Conservation (phyloP, 2,113 vertebrate species). For the Motacilla tschutschensis region DNA sequence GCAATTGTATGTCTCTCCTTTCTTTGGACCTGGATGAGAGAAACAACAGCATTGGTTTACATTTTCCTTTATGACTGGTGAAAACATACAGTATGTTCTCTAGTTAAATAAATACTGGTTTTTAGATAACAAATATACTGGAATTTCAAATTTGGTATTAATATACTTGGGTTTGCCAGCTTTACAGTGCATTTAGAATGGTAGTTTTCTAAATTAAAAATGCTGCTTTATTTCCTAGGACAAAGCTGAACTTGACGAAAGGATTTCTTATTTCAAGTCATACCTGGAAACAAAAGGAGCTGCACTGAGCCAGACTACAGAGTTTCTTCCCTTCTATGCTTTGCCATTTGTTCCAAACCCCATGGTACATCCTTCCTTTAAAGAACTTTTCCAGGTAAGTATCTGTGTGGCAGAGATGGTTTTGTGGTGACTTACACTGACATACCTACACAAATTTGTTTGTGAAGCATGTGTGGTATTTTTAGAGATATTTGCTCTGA, state of each 20-base stretch:
- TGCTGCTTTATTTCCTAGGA: constrained; percentile 69
- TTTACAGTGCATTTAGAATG: background rate
- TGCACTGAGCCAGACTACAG: constrained; percentile 86
- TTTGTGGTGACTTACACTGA: background rate
- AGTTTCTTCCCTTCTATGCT: constrained; percentile 94
- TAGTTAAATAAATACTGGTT: background rate
- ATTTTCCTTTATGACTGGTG: background rate
- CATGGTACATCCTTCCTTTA: constrained; percentile 87
- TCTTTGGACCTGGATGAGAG: background rate
- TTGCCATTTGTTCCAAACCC: constrained; percentile 94
- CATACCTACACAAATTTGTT: background rate
- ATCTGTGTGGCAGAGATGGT: background rate
- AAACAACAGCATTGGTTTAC: background rate
- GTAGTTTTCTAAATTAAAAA: background rate
- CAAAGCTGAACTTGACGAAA: constrained; percentile 79
- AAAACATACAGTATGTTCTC: background rate
- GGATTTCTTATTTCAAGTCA: constrained; percentile 83
- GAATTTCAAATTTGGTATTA: background rate
- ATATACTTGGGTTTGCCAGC: background rate
- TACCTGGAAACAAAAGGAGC: constrained; percentile 92
- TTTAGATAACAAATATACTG: background rate
- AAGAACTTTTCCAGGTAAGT: constrained; percentile 88
- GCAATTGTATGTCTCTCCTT: background rate
- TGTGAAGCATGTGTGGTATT: background rate
- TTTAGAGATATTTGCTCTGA: background rate